Conservation (phyloP, 37 sponge, comb jelly and placozoan genomes). For the Beroe ovata region DNA sequence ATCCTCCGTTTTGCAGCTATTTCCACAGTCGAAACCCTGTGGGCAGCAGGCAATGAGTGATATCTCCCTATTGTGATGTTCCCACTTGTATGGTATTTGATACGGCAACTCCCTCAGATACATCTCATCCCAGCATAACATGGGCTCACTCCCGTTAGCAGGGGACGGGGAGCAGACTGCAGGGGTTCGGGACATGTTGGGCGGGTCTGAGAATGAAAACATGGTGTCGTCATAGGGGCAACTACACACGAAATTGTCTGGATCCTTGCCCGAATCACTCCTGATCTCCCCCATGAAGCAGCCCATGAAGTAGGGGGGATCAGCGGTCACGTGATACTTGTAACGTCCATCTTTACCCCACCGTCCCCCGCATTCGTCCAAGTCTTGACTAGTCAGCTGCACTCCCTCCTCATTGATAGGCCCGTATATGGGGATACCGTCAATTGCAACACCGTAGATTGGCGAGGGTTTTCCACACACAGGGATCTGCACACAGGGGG, state of each 20-base stretch:
- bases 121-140: neutral
- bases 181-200: no score
- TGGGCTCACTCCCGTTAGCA: neutral
- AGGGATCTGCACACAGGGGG: constrained; percentile 3
- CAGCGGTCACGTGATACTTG: constrained; percentile 42
- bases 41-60: constrained; percentile 5
- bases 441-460: constrained; percentile 13
- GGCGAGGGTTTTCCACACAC: constrained; percentile 5
- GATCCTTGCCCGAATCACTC: neutral
- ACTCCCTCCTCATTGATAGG: neutral
- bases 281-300: constrained; percentile 12
- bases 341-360: neutral
- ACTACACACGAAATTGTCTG: neutral
- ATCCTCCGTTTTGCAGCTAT: constrained; percentile 38
- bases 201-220: neutral
- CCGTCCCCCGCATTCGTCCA: constrained; percentile 15
- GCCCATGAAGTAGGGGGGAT: neutral
- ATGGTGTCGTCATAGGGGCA: constrained; percentile 22
- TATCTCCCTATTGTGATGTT: neutral
- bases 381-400: neutral
- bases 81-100: constrained; percentile 9
- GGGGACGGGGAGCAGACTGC: neutral
- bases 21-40: constrained; percentile 29
- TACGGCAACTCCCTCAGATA: neutral
- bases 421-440: constrained; percentile 47